Percentiles rank a stretch among this genome's conserved stretches.
phyloP scores from a whole-genome alignment of 2,113 vertebrate genomes.

The Pluvianellus socialis region DNA sequence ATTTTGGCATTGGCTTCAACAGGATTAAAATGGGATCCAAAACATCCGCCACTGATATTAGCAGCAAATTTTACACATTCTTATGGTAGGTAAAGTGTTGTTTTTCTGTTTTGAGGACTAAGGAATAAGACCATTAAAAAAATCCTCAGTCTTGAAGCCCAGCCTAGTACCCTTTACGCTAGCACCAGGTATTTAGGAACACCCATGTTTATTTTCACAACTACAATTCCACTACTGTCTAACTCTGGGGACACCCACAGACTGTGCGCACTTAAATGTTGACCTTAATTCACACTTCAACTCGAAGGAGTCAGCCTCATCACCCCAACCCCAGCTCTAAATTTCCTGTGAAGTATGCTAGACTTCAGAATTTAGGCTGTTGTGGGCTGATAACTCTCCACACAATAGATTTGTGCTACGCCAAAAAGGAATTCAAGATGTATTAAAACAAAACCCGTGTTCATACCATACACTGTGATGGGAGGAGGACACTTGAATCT shows the following conservation, averaged over 20 bases:
- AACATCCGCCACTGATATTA: not conserved
- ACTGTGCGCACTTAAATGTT: not conserved
- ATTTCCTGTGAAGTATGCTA: not conserved
- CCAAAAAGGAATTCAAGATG: not conserved
- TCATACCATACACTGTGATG: not conserved
- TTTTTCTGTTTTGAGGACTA: not conserved
- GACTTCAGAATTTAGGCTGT: not conserved
- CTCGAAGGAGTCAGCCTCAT: not conserved
- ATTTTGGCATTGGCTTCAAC: not conserved
- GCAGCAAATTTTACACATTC: not conserved
- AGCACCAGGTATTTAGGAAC: not conserved
- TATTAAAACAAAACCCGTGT: not conserved
- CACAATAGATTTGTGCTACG: not conserved
- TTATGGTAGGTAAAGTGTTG: not conserved
- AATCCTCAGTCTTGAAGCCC: not conserved
- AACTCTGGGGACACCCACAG: not conserved
- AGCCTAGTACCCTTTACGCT: not conserved
- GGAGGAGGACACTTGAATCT: not conserved
- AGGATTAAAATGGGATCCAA: not conserved
- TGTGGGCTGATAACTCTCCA: not conserved
- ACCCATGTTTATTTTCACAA: not conserved
- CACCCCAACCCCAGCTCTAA: not conserved
- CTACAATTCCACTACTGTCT: not conserved
- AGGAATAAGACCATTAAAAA: not conserved
- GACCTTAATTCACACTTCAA: not conserved